These are phyloP conservation scores for Hirudo medicinalis DNA, from an alignment of 1,140 invertebrate species.

Conservation along the genomic window DNA sequence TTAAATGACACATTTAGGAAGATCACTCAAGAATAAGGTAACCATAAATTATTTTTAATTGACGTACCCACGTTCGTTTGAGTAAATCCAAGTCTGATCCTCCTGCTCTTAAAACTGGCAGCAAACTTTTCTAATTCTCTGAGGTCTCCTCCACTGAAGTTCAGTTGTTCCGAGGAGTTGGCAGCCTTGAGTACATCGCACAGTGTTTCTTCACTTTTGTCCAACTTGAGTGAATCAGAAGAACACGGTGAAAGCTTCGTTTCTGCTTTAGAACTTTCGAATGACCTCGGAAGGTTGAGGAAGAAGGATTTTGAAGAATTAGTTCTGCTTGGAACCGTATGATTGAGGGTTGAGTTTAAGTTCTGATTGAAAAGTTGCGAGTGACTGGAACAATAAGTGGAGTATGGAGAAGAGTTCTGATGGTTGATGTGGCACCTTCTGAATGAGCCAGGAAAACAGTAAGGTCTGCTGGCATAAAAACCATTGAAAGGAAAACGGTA, in stretches of 20 bases:
- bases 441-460: too few relatives aligned
- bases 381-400: too few relatives aligned
- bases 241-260: not conserved
- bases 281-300: not conserved
- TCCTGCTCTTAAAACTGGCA: conserved; percentile 21
- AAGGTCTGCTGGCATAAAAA: too few relatives aligned
- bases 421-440: too few relatives aligned
- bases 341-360: too few relatives aligned
- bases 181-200: not conserved
- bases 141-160: conserved; percentile 19
- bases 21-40: too few relatives aligned
- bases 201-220: not conserved
- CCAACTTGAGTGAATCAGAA: not conserved
- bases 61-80: conserved; percentile 24
- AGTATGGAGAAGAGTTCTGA: too few relatives aligned
- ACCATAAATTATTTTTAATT: not conserved
- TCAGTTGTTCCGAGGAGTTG: conserved; percentile 22
- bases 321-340: not conserved
- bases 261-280: not conserved
- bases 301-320: conserved; percentile 1
- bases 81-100: conserved; percentile 24
- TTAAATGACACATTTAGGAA: too few relatives aligned
- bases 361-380: too few relatives aligned
- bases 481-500: too few relatives aligned
- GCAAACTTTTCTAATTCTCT: conserved; percentile 22